phyloP scores from a whole-genome alignment of 2,797 vertebrate genomes.

The Phoebastria nigripes region DNA sequence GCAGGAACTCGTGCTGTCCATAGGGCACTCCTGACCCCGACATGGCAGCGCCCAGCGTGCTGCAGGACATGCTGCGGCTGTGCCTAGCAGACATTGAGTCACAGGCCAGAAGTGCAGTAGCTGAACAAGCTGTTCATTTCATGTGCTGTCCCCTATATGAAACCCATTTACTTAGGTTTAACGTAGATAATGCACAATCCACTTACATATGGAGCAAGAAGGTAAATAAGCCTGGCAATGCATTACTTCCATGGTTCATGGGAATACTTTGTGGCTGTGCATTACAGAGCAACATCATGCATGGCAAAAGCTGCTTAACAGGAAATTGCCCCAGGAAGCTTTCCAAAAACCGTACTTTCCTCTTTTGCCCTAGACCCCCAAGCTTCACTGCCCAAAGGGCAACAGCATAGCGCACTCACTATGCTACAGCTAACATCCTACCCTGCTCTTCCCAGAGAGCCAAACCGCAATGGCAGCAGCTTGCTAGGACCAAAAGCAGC shows the following conservation, averaged over 20 bases:
- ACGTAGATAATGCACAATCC: fast-evolving
- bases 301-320: not conserved
- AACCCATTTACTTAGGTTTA: not conserved
- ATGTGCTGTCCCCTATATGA: not conserved
- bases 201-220: fast-evolving
- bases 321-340: not conserved
- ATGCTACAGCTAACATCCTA: not conserved
- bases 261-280: not conserved
- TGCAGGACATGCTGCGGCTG: not conserved
- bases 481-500: not conserved
- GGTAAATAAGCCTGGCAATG: not conserved
- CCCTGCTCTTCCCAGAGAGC: not conserved
- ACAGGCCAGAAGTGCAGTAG: fast-evolving
- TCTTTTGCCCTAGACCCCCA: not conserved
- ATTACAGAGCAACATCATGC: not conserved
- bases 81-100: not conserved
- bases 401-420: not conserved
- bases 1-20: not conserved
- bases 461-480: not conserved
- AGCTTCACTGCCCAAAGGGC: not conserved
- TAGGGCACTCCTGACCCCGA: fast-evolving
- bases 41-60: fast-evolving
- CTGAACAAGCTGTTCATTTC: not conserved
- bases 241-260: not conserved
- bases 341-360: not conserved